Conservation (phyloP, 2,113 vertebrate species). For the Nannobrachium achirus region DNA sequence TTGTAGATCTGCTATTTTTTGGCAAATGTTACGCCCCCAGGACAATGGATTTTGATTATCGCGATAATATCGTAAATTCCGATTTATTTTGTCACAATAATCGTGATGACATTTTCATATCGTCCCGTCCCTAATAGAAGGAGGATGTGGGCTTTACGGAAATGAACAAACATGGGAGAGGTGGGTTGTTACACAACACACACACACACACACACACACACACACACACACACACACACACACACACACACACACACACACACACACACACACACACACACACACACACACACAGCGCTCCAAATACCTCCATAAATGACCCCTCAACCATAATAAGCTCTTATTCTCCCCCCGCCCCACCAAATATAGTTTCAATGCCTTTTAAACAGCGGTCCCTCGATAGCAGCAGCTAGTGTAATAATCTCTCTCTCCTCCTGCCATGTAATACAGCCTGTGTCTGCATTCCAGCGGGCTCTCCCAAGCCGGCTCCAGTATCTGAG, state of each 20-base stretch:
- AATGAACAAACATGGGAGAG: slow-evolving; percentile 52
- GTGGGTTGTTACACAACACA: slow-evolving; percentile 42
- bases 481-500: slow-evolving; percentile 35
- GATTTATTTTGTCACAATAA: too few relatives aligned
- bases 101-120: too few relatives aligned
- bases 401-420: background rate
- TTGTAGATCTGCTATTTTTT: too few relatives aligned
- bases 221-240: slow-evolving; percentile 30
- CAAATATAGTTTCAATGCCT: slow-evolving; percentile 10
- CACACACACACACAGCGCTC: background rate
- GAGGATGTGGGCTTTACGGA: too few relatives aligned
- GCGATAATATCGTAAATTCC: too few relatives aligned
- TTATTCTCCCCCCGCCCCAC: slow-evolving; percentile 18
- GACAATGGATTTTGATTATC: too few relatives aligned
- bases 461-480: slow-evolving; percentile 30
- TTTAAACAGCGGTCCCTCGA: background rate
- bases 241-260: slow-evolving; percentile 24
- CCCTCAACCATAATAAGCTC: slow-evolving; percentile 17
- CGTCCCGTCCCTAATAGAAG: too few relatives aligned
- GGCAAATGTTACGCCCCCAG: too few relatives aligned
- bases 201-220: slow-evolving; percentile 14
- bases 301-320: slow-evolving; percentile 31
- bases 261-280: slow-evolving; percentile 32
- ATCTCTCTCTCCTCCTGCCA: slow-evolving; percentile 15
- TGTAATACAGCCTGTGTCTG: slow-evolving; percentile 22